These are phyloP conservation scores for Bursaphelenchus okinawaensis DNA, from an alignment of 2,888 invertebrate genomes.

Conservation along the genomic window DNA sequence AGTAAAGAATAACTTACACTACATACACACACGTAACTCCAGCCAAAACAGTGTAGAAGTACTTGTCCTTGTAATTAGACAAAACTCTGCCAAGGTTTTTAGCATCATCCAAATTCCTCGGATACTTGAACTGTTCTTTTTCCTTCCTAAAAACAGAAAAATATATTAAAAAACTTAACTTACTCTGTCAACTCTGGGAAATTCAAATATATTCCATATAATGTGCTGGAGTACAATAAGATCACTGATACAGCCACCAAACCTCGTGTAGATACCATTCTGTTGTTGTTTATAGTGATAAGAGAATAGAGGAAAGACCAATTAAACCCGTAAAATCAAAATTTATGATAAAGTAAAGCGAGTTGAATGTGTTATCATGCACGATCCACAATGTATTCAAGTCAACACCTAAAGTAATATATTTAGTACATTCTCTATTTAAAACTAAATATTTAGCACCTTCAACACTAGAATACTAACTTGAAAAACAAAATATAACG, in stretches of 20 bases:
- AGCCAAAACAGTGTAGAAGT: constrained; percentile 82
- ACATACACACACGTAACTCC: constrained; percentile 86
- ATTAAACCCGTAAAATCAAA: no score
- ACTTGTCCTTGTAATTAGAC: constrained; percentile 83
- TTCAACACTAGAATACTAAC: no score
- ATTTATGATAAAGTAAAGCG: no score
- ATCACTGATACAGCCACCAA: constrained; percentile 21
- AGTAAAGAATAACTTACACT: constrained; percentile 68
- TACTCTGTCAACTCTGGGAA: constrained; percentile 37
- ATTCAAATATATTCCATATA: constrained; percentile 35
- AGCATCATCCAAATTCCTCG: constrained; percentile 88
- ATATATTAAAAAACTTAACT: constrained; percentile 16
- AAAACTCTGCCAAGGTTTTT: constrained; percentile 84
- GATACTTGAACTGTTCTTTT: constrained; percentile 77
- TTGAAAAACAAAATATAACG: no score
- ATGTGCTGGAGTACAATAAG: constrained; percentile 22
- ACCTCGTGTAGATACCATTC: constrained; percentile 16
- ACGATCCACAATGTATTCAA: no score
- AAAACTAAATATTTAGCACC: no score
- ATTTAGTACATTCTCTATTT: no score
- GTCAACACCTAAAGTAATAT: no score
- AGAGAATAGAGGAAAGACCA: no score
- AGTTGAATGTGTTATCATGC: no score
- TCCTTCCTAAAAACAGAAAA: constrained; percentile 64
- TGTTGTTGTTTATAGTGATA: no score